These are phyloP conservation scores for Microctenopoma steveboyesi DNA, from an alignment of 2,797 vertebrate genomes.

Conservation along the genomic window DNA sequence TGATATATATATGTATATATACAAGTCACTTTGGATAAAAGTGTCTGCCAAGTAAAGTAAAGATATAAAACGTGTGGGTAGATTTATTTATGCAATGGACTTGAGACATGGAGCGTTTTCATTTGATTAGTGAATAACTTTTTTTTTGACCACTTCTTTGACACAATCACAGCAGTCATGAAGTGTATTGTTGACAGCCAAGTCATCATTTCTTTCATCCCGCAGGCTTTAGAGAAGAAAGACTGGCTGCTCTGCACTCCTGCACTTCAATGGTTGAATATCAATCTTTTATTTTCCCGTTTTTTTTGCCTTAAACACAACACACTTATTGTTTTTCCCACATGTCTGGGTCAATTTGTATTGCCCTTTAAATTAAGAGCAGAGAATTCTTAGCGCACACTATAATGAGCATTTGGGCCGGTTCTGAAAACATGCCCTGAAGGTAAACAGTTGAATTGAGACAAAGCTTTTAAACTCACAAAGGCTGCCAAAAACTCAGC, in stretches of 20 bases:
- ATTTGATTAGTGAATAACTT: slow-evolving; percentile 44
- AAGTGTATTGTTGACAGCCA: slow-evolving; percentile 40
- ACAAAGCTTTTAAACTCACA: slow-evolving; percentile 47
- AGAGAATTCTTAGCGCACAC: slow-evolving; percentile 8
- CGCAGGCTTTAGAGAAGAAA: slow-evolving; percentile 42
- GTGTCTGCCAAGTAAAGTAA: no score
- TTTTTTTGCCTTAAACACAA: slow-evolving; percentile 27
- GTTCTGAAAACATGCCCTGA: slow-evolving; percentile 38
- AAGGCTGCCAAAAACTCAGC: slow-evolving; percentile 46
- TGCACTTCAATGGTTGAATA: slow-evolving; percentile 30
- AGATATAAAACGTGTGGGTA: background rate
- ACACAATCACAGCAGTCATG: slow-evolving; percentile 33
- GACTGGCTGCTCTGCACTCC: slow-evolving; percentile 17
- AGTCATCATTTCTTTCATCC: slow-evolving; percentile 59
- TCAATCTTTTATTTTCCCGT: slow-evolving; percentile 29
- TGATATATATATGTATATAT: background rate
- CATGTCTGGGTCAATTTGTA: slow-evolving; percentile 39
- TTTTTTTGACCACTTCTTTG: slow-evolving; percentile 42
- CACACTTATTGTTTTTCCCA: slow-evolving; percentile 12
- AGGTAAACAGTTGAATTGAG: slow-evolving; percentile 55
- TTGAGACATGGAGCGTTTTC: slow-evolving; percentile 20
- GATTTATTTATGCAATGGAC: slow-evolving; percentile 26
- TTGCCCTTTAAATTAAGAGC: slow-evolving; percentile 44
- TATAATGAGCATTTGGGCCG: slow-evolving; percentile 44
- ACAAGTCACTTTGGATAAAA: no score